Evolutionary conservation across 2,113 vertebrate genomes (phyloP), one percentile per base, ranked within the genome.

Genomic region (Zapus hudsonius): DNA sequence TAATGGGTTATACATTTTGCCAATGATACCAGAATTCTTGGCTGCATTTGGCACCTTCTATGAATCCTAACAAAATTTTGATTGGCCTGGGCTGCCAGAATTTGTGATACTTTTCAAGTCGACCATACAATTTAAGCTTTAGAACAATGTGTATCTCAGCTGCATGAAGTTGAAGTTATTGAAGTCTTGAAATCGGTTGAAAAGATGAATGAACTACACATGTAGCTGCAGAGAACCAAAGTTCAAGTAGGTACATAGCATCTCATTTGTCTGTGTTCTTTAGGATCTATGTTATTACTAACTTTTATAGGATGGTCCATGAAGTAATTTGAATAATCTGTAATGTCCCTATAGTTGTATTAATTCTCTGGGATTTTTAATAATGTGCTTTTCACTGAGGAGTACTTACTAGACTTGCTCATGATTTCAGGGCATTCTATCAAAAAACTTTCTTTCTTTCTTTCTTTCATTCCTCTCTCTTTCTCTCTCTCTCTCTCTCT

Each of bases 391-490:
- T 93, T 69, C 47, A 27, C 20, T 85, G 86, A 42, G 57, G 87
- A 87, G 78, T 59, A 79, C 40, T 93, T 94, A 31, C 47, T 47
- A 69, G 13, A 27, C 36, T 89, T 91, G 23, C 33, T 92, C 55
- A 87, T 75, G 88, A 38, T n/a, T n/a, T n/a, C n/a, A n/a, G n/a
- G n/a, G n/a, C n/a, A n/a, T n/a, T n/a, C n/a, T n/a, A n/a, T n/a
- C n/a, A n/a, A n/a, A n/a, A n/a, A n/a, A n/a, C n/a, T n/a, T 47
- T 7, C 47, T 12, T 12, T 47, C 47, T 47, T 12, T 47, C 47
- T 47, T 12, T 47, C 47, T 47, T 12, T 47, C n/a, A n/a, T n/a
- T n/a, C n/a, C 47, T 47, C 47, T 47, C 47, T 47, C 47, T 47
- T 12, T 47, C 47, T 47, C 47, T 7, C 47, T 12, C 47, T 47